Evolutionary conservation across 1,140 invertebrate genomes (phyloP), one percentile per base, ranked within the genome.

Genomic region (Colletes latitarsis): DNA sequence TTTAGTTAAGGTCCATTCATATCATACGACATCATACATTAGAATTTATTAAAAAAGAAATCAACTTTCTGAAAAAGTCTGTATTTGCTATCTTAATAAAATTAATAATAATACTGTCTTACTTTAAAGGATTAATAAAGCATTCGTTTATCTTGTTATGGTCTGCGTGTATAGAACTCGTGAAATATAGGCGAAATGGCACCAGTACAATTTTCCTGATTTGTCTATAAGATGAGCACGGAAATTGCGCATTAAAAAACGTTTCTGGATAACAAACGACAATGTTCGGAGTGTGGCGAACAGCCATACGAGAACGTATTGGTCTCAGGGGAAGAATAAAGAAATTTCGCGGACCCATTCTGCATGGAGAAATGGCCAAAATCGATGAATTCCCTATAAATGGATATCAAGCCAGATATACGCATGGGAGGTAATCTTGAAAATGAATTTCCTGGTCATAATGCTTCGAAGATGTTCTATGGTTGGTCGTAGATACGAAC

Each of bases 381-480:
- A 84, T 76, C 77, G 81, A 85, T 82, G 58, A 70, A 49, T 78
- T 77, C 74, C 46, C 83, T 57, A 85, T 84, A 82, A 85, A 85
- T 85, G 73, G 78, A 77, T 82, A 85, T 77, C 67, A 82, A 77
- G 64, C 73, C 49, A 10, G 74, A 58, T 72, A 85, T 85, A 85
- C 73, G 83, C 83, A 46, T 66, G 71, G 55, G 84, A 85, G 58
- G 67, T 68, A 85, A 85, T 85, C 55, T 52, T 67, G 72, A 76
- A 82, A 82, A 85, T 85, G 81, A 85, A 85, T 85, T 85, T 82
- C 60, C 63, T 60, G 55, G 12, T 19, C 8, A 43, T 52, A 71
- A 68, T 57, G 52, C 41, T 19, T 57, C 57, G 58, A 71, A 66
- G 79, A 49, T 62, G 69, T 77, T 74, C 63, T n/a, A 70, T 43